phyloP scores from a whole-genome alignment of 2,888 invertebrate genomes.

The Odiellus spinosus region DNA sequence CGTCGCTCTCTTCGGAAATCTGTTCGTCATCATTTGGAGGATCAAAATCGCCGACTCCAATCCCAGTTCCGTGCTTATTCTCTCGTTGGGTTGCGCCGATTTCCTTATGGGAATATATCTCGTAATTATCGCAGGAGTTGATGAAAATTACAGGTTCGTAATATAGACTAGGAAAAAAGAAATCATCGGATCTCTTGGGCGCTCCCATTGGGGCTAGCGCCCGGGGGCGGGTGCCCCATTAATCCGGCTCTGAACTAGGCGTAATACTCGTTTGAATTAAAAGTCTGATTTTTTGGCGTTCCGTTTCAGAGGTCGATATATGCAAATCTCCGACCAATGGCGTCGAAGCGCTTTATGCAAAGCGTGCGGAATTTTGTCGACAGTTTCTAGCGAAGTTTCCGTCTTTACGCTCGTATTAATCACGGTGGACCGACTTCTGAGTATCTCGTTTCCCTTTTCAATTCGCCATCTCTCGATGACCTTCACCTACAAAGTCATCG shows the following conservation, averaged over 20 bases:
- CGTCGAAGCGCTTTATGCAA: slow-evolving; percentile 21
- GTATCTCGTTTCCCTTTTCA: slow-evolving; percentile 30
- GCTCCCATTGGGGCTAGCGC: too few species aligned
- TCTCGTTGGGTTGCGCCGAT: slow-evolving; percentile 24
- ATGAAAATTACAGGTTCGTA: slow-evolving; percentile 20
- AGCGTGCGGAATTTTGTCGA: slow-evolving; percentile 23
- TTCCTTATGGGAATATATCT: slow-evolving; percentile 26
- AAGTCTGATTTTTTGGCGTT: slow-evolving; percentile 3
- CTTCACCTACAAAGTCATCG: slow-evolving; percentile 19
- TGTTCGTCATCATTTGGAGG: slow-evolving; percentile 23
- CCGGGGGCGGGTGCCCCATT: too few species aligned
- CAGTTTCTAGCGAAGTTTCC: slow-evolving; percentile 31
- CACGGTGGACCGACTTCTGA: slow-evolving; percentile 31
- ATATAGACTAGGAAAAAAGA: too few species aligned
- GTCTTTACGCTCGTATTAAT: slow-evolving; percentile 33
- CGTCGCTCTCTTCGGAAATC: slow-evolving; percentile 22
- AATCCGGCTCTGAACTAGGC: too few species aligned
- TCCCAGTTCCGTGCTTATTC: slow-evolving; percentile 25
- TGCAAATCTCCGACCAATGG: slow-evolving; percentile 24
- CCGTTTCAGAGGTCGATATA: slow-evolving; percentile 22
- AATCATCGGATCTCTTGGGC: too few species aligned
- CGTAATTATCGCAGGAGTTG: slow-evolving; percentile 25
- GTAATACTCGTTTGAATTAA: not conserved
- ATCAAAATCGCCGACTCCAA: slow-evolving; percentile 21
- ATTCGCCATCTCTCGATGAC: slow-evolving; percentile 20